Conservation (phyloP, 1,140 invertebrate species). For the Neodiprion pinetum region DNA sequence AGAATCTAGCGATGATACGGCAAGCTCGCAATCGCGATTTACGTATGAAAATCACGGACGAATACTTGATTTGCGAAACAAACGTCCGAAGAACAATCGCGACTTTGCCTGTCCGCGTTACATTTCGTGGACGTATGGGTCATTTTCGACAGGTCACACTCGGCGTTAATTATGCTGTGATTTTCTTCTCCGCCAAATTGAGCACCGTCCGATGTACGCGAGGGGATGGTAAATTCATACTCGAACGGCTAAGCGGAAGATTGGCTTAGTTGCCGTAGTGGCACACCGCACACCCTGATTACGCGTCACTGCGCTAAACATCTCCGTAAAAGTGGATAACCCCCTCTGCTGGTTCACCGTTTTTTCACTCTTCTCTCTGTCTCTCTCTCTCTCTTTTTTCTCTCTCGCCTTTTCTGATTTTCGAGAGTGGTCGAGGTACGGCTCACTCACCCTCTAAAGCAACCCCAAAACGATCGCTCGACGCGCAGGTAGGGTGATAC, state of each 20-base stretch:
- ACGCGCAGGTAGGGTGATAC: slow-evolving; percentile 6
- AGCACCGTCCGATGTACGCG: background rate
- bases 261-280: slow-evolving; percentile 61
- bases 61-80: too few species aligned
- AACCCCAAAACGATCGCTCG: slow-evolving; percentile 4
- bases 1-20: too few species aligned
- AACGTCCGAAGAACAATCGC: too few species aligned
- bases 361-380: slow-evolving; percentile 28
- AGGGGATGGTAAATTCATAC: background rate
- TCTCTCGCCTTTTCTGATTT: slow-evolving; percentile 22
- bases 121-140: background rate
- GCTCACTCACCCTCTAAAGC: background rate
- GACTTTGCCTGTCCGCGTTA: too few species aligned
- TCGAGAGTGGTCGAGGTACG: background rate
- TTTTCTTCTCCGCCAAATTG: background rate
- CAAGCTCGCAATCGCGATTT: too few species aligned
- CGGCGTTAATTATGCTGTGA: too few species aligned
- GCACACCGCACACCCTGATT: slow-evolving; percentile 51
- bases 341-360: slow-evolving; percentile 24
- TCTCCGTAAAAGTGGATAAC: slow-evolving; percentile 34
- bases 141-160: background rate
- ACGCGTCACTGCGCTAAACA: slow-evolving; percentile 56
- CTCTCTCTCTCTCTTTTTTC: slow-evolving; percentile 23
- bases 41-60: too few species aligned
- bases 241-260: slow-evolving; percentile 29